These are phyloP conservation scores for Musca vetustissima DNA, from an alignment of 1,140 invertebrate species.

Conservation along the genomic window DNA sequence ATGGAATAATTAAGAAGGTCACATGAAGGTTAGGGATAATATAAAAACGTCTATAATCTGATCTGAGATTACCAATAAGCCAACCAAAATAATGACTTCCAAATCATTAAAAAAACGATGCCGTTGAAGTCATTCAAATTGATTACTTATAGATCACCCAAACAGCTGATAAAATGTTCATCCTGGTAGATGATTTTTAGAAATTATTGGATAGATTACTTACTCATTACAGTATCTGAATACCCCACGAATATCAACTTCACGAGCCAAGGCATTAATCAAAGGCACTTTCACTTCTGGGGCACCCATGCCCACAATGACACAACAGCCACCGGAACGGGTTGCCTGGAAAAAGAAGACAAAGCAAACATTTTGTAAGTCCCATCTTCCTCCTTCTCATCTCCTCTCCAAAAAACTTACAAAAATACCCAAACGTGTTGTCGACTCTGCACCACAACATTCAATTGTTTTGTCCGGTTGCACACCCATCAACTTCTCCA, in stretches of 20 bases:
- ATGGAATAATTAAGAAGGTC: no score
- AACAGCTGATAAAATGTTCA: no score
- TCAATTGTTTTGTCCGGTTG: slow-evolving; percentile 82
- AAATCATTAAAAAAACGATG: no score
- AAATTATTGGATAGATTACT: no score
- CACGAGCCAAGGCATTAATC: slow-evolving; percentile 74
- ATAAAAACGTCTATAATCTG: no score
- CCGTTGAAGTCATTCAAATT: no score
- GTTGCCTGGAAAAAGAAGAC: slow-evolving; percentile 72
- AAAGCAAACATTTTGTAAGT: neutral
- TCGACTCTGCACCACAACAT: slow-evolving; percentile 82
- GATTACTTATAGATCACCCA: no score
- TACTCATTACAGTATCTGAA: slow-evolving; percentile 88
- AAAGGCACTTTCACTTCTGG: slow-evolving; percentile 79
- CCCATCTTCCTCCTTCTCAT: neutral
- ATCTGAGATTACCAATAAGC: no score
- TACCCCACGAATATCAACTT: slow-evolving; percentile 89
- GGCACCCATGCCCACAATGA: slow-evolving; percentile 85
- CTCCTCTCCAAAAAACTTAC: slow-evolving; percentile 37
- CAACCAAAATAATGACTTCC: no score
- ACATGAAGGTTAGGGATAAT: no score
- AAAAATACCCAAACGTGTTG: slow-evolving; percentile 71
- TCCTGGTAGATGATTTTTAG: no score
- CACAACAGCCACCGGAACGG: slow-evolving; percentile 76
- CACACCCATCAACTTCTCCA: slow-evolving; percentile 67